phyloP scores from a whole-genome alignment of 23 tunicate genomes.

The Halocynthia aurantium region DNA sequence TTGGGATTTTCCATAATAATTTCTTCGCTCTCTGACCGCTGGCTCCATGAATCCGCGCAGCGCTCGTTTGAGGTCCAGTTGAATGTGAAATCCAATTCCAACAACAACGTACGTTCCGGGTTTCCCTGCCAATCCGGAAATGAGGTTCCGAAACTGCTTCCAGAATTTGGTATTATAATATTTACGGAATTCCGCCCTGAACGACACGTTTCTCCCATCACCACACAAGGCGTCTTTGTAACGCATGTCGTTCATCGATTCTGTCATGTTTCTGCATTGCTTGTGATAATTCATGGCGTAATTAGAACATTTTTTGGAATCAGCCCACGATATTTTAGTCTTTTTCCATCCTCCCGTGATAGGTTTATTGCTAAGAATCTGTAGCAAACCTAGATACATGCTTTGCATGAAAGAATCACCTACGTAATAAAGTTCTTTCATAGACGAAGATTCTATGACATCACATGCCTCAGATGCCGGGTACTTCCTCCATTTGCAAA shows the following conservation, averaged over 20 bases:
- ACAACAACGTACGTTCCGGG: constrained; percentile 24
- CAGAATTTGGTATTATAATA: constrained; percentile 30
- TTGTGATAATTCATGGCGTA: constrained; percentile 26
- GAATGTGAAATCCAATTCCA: constrained; percentile 37
- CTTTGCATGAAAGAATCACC: constrained; percentile 48
- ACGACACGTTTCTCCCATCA: constrained; percentile 33
- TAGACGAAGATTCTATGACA: constrained; percentile 34
- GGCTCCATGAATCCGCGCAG: constrained; percentile 25
- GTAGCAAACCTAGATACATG: constrained; percentile 46
- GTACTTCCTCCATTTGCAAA: constrained; percentile 42
- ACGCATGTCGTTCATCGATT: constrained; percentile 29
- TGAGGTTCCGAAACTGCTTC: constrained; percentile 20
- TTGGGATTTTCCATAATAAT: constrained; percentile 1
- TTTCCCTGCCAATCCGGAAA: constrained; percentile 16
- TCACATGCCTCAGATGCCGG: constrained; percentile 48
- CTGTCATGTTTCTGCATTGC: constrained; percentile 25
- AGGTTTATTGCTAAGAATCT: constrained; percentile 26
- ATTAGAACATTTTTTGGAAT: constrained; percentile 14
- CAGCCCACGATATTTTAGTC: constrained; percentile 13
- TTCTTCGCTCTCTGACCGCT: constrained; percentile 13
- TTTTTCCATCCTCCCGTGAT: constrained; percentile 38
- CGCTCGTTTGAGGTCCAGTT: not conserved
- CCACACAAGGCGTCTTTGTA: constrained; percentile 35
- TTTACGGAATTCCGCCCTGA: constrained; percentile 21
- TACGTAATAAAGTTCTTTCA: constrained; percentile 40